A percentile compares a stretch with the other conserved stretches of the same genome.
phyloP scores from a whole-genome alignment of 2,888 invertebrate genomes.

The Clanis bilineata region DNA sequence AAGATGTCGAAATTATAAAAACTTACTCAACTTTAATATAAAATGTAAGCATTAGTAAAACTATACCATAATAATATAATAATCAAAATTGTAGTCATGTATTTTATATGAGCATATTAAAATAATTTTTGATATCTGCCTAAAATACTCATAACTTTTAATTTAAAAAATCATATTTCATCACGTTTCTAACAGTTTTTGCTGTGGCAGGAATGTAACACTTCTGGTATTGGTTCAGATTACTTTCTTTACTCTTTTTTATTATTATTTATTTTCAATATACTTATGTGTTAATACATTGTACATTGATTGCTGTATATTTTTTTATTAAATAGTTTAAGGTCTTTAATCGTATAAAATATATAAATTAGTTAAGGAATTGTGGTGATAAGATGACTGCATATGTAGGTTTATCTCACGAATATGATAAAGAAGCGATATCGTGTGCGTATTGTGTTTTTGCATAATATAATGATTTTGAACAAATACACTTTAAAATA shows the following conservation, averaged over 20 bases:
- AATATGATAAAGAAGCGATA: too few relatives aligned
- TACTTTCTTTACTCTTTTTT: not conserved
- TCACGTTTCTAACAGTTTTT: not conserved
- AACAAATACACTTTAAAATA: not conserved
- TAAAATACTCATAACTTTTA: too few relatives aligned
- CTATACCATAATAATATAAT: not conserved
- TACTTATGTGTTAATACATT: not conserved
- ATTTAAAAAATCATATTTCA: too few relatives aligned
- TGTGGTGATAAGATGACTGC: not conserved
- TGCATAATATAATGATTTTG: too few relatives aligned
- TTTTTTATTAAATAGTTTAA: not conserved
- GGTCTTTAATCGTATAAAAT: not conserved
- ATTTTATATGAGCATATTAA: not conserved
- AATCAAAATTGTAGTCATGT: not conserved
- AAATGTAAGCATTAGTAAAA: not conserved
- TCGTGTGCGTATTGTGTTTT: too few relatives aligned
- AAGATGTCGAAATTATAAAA: not conserved
- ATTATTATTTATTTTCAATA: not conserved
- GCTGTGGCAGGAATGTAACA: not conserved
- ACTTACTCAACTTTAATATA: not conserved
- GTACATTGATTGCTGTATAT: not conserved
- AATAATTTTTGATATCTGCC: too few relatives aligned
- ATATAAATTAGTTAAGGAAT: not conserved
- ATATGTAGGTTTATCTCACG: not conserved
- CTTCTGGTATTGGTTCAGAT: slow-evolving; percentile 8